Base-by-base conservation (phyloP, 2,797 vertebrate genomes). In the Pipistrellus pipistrellus region DNA sequence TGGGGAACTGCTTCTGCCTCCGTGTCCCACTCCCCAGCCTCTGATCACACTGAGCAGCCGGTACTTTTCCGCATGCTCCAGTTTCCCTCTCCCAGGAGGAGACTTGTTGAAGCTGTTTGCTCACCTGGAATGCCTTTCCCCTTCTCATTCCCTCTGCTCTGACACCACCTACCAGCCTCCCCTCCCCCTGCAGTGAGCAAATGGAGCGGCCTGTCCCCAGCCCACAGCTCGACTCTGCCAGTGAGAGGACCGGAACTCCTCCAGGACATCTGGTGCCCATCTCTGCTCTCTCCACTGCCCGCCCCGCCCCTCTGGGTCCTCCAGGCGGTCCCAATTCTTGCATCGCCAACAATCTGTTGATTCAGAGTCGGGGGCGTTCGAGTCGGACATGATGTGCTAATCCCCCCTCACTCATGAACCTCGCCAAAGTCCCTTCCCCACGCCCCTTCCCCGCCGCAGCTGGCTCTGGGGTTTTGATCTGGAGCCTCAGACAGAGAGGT, bases 401-500 rank as follows among this genome's bases (percentile, higher is more conserved):
- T 8, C 14, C 25, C 20, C 3, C n/a, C 53, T 44, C 17, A 6
- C 8, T 32, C 69, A 4, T 3, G 15, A n/a, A 59, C 81, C 51
- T 18, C 59, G 8, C 32, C 21, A 3, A n/a, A 21, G 17, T 8
- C 25, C 48, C 11, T 7, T 10, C 11, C 51, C 25, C 18, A 4
- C 0, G 4, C 21, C 20, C 14, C 62, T 23, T 27, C 64, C 32
- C 57, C 30, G 23, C 17, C 13, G 51, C 41, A 18, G 27, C 90
- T 35, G 41, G 55, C 68, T 30, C 32, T 25, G 46, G 15, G 87
- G 78, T 89, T 72, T 97, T 3, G 0, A 59, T 93, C 66, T 53
- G 55, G 78, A 95, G 59, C 76, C 55, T 57, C 38, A 9, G 18
- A 85, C 75, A 35, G 92, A 95, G 92, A 96, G 85, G 82, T 85